Base-by-base conservation (phyloP, 2,113 vertebrate species). In the Phrynosoma platyrhinos region DNA sequence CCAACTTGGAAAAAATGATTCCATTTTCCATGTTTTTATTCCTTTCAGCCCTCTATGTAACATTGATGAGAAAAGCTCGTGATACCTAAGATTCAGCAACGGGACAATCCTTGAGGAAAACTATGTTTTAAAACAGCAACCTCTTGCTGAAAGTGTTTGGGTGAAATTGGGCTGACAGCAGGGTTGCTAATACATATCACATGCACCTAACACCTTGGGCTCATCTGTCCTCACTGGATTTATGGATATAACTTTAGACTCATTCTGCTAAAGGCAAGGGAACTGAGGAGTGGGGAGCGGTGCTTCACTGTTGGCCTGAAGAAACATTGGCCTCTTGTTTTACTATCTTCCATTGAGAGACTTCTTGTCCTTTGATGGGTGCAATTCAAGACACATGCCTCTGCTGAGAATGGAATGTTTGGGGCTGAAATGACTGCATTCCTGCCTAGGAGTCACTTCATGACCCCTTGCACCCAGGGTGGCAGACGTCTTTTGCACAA, bases 241-340 rank as follows among this genome's bases (percentile, higher is more conserved):
- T 7, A 79, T 91, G 89, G 77, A 30, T 69, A 58, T 12, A 7
- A 62, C 53, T 83, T 64, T 66, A 1, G 77, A 75, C 7, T 18
- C 16, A 62, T 13, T 87, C 64, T 92, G 86, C n/a, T 55, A 79
- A 87, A 86, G 84, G 62, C 71, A 75, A 86, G 75, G 40, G 58
- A 16, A 8, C 21, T 42, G 81, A 18, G 58, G 79, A 6, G 66
- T 16, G 47, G 82, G 25, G 55, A 5, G 36, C 25, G 40, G 21
- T 32, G 30, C 78, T n/a, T 55, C 76, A 69, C 68, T 21, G 12
- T n/a, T 66, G 36, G 55, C 5, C 69, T 47, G 69, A 20, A 82
- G 47, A 75, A 74, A 87, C 18, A 64, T 55, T 87, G 69, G 52
- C 27, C 47, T 78, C 27, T 47, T 84, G 52, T 84, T 89, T 79